Evolutionary conservation across 2,113 vertebrate genomes (phyloP), one percentile per base, ranked within the genome.

Genomic region (Pterocles orientalis): DNA sequence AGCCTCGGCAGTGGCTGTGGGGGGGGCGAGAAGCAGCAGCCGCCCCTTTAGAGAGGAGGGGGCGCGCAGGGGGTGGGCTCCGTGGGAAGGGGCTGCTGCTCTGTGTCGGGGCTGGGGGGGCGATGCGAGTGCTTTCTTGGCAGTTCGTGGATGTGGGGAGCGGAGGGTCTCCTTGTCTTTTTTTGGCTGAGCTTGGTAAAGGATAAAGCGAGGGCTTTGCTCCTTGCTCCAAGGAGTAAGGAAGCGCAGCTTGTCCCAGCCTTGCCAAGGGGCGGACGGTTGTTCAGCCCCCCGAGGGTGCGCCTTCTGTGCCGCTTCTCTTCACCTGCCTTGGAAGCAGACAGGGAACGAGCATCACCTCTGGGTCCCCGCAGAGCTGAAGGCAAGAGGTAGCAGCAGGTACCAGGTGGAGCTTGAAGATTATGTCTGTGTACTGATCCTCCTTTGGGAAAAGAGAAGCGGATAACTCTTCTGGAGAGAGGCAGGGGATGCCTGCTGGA

Each of bases 241-340:
- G 53, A 31, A 70, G 21, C 18, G 20, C 65, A 31, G 54, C 31
- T 57, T 7, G 39, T 79, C 65, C 72, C 69, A 8, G 11, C 60
- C 28, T 31, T 18, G 65, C 36, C 0, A 6, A 4, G 34, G 4
- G 9, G 2, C 17, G 62, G 20, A 3, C 2, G 3, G 39, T 25
- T 7, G 18, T 48, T 86, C 48, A 25, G 23, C 5, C 28, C 43
- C n/a, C 70, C 31, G 0, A 2, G 31, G 58, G 18, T 28, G 50
- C 12, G 4, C 71, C 36, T 43, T 21, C 39, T 3, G 18, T 82
- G 65, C 41, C 33, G 0, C 53, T 56, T 23, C 57, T 43, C 48
- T 16, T 33, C 2, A 13, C 64, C 68, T 72, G 72, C 34, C 43
- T 19, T 2, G 72, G 36, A 3, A 60, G 17, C 69, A 50, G 58